Evolutionary conservation across 2,888 invertebrate species (phyloP), one percentile per base, ranked within the genome.

Genomic region (Baccha elongata): DNA sequence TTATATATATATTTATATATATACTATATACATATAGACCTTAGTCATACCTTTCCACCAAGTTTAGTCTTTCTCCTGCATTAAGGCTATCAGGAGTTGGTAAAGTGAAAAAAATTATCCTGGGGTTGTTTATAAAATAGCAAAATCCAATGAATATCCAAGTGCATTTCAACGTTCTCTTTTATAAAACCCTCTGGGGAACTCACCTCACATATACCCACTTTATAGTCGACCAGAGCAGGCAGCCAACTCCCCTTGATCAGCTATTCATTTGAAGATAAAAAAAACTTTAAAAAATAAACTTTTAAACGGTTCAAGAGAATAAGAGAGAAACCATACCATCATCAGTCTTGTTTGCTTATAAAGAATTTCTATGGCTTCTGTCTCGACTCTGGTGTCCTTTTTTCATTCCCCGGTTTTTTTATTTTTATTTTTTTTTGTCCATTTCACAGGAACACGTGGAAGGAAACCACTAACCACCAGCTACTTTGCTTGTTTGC

Each of bases 141-240:
- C 55, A 74, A 80, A 80, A 80, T 80, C 74, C 80, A 80, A 80
- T 80, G 80, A 80, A 80, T 80, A 80, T 80, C 69, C 74, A 74
- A 80, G 80, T 80, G 74, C 74, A 80, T 80, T 58, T 74, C 68
- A 53, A 55, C 73, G 68, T 65, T 15, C 67, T 44, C 19, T 32
- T 40, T 40, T 32, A 42, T 29, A 42, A 44, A 68, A 53, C 13
- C 50, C 74, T 42, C 62, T 21, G 17, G 62, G 58, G 35, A 26
- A 3, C 17, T 46, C 17, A 15, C 17, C 17, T 46, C 17, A 15
- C 17, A 48, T 60, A 55, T 58, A 26, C 23, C 58, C 58, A 58
- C 40, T 26, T n/a, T 40, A 58, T 6, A 40, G 5, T 4, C 60
- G 29, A 42, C 17, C 42, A n/a, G 2, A 8, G 11, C 35, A 40